Base-by-base conservation (phyloP, 2,797 vertebrate species). In the Clarias laeviceps region DNA sequence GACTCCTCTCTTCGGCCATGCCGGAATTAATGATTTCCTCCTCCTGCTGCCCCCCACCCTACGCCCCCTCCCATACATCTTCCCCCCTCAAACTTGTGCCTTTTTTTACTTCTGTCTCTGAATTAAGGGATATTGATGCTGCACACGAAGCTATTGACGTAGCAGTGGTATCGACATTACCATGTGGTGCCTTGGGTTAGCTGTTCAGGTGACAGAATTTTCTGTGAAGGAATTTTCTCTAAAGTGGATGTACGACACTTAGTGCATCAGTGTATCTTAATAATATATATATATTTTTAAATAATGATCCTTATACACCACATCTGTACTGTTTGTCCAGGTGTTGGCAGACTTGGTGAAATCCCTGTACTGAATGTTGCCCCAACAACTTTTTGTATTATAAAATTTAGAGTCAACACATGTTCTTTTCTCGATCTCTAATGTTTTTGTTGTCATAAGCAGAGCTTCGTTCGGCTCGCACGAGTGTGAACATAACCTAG, bases 11-110 rank as follows among this genome's bases (percentile, higher is more conserved):
- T 79, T 65, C 50, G 81, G 82, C 57, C 89, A 85, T 79, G 85
- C 88, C 87, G 54, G 85, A 85, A 89, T 91, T 64, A 90, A 85
- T 11, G 79, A 80, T 84, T 69, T 68, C 78, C 82, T 77, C 66
- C 24, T 17, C 68, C 27, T 3, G 20, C 27, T 56, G 14, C 50
- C 78, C 57, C 57, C 4, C 34, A 7, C 84, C n/a, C 70, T n/a
- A 4, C 24, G 22, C 17, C 11, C 84, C 78, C 68, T 64, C 68
- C 64, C 69, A 84, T 80, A 80, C 59, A 80, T 87, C 85, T 84
- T 72, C 82, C n/a, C n/a, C 29, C 45, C 68, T 80, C 82, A 73
- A 80, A 80, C 82, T 14, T 29, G 57, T 56, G 62, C 29, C 68
- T 9, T 34, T 24, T 66, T 32, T 18, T 20, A 5, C n/a, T 57